These are phyloP conservation scores for Nycticorax nycticorax DNA, from an alignment of 2,113 vertebrate species.

Conservation along the genomic window DNA sequence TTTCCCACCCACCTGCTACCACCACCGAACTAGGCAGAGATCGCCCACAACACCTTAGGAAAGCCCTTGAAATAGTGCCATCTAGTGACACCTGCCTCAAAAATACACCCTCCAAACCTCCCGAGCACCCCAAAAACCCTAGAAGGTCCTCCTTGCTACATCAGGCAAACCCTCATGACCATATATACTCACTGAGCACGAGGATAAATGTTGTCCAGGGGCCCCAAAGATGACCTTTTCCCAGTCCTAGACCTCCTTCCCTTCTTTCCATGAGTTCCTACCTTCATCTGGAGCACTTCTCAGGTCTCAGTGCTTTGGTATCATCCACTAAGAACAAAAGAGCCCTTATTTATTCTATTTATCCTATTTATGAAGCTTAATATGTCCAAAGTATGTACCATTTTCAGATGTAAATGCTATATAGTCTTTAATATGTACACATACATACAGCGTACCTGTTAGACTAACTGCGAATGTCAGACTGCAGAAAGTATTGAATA, in stretches of 20 bases:
- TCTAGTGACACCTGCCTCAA: not conserved
- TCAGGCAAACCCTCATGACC: not conserved
- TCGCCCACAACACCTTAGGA: not conserved
- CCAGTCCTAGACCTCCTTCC: not conserved
- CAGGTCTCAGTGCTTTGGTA: not conserved
- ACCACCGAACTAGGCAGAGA: not conserved
- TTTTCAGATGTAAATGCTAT: not conserved
- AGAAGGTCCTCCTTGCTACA: accelerated
- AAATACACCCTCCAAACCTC: not conserved
- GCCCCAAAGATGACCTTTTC: not conserved
- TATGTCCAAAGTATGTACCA: not conserved
- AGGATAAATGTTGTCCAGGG: not conserved
- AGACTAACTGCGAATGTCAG: not conserved
- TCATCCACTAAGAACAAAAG: not conserved
- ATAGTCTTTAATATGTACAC: not conserved
- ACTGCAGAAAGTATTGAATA: not conserved
- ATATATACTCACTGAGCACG: not conserved
- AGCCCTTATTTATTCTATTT: not conserved
- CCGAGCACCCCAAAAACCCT: not conserved
- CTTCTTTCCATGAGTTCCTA: not conserved
- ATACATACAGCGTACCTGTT: not conserved
- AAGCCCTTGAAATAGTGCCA: not conserved
- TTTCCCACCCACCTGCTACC: not conserved
- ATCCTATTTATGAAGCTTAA: not conserved
- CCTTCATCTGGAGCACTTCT: not conserved